Evolutionary conservation across 2,113 vertebrate species (phyloP), one percentile per base, ranked within the genome.

Genomic region (Myiozetetes cayanensis): DNA sequence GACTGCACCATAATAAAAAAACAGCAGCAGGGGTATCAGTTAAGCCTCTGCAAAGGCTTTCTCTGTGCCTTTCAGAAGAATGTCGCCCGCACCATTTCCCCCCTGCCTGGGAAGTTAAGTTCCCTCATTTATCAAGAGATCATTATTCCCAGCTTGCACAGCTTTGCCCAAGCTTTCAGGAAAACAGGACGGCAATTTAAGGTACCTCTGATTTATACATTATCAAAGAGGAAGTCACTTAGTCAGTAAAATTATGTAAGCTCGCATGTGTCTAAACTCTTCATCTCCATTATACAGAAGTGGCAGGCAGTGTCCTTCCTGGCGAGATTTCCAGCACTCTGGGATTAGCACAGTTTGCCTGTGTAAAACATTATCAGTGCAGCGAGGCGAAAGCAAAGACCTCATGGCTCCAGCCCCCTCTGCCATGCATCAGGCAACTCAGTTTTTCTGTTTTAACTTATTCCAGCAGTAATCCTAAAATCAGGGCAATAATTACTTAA

Each of bases 181-280:
- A 92, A 94, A 94, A 92, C 61, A 95, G 44, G 58, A 63, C 0
- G 0, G 72, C 79, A 92, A 68, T 94, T 96, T 96, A 92, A 93
- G 76, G 59, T 74, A 71, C 56, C 24, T 95, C 53, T 95, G 92
- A 97, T 92, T 96, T 94, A 89, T 85, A 75, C 73, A 81, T 95
- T 94, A 89, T 75, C 80, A 87, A 90, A 96, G 46, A 91, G 85
- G 82, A 94, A 96, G 80, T 70, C 83, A 94, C 61, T 93, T 82
- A 90, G 56, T 93, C 39, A 50, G 85, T 66, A 89, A 93, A 96
- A 97, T 96, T 95, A 95, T 92, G 86, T 94, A 94, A 96, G 66
- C 61, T 58, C 87, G 65, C 6, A 0, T 92, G 80, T 89, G 66
- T 79, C 92, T 93, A 82, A 93, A 86, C 1, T 9, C 86, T 96